phyloP scores from a whole-genome alignment of 2,797 vertebrate genomes.

The Coracias cyanogaster region DNA sequence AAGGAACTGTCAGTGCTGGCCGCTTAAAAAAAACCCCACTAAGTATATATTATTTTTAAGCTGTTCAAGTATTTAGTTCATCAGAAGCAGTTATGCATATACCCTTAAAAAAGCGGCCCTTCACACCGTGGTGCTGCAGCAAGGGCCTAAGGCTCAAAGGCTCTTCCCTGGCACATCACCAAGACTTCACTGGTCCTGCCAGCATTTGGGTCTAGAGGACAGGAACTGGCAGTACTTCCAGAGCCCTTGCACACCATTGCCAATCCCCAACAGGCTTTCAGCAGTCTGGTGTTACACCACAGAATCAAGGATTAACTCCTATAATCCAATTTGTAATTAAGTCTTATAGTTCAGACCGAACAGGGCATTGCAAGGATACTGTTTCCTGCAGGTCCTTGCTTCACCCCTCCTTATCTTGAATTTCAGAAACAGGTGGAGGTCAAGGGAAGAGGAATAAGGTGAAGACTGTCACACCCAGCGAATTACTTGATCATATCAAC shows the following conservation, averaged over 20 bases:
- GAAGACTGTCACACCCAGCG: not conserved
- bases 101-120: not conserved
- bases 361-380: not conserved
- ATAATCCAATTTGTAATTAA: constrained; percentile 68
- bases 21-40: not conserved
- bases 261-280: not conserved
- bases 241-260: not conserved
- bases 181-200: not conserved
- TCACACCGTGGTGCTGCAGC: not conserved
- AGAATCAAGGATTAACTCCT: constrained; percentile 40
- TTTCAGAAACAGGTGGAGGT: not conserved
- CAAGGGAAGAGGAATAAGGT: not conserved
- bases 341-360: constrained; percentile 17
- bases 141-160: not conserved
- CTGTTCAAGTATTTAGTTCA: not conserved
- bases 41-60: not conserved
- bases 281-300: constrained; percentile 8
- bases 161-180: constrained; percentile 1
- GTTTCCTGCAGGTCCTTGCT: not conserved
- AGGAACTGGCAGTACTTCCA: constrained; percentile 53
- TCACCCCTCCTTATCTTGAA: not conserved
- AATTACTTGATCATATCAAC: not conserved
- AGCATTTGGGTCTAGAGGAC: not conserved
- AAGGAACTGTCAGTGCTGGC: not conserved
- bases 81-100: not conserved